These are phyloP conservation scores for Helobdella robusta DNA, from an alignment of 2,888 invertebrate species.

Conservation along the genomic window DNA sequence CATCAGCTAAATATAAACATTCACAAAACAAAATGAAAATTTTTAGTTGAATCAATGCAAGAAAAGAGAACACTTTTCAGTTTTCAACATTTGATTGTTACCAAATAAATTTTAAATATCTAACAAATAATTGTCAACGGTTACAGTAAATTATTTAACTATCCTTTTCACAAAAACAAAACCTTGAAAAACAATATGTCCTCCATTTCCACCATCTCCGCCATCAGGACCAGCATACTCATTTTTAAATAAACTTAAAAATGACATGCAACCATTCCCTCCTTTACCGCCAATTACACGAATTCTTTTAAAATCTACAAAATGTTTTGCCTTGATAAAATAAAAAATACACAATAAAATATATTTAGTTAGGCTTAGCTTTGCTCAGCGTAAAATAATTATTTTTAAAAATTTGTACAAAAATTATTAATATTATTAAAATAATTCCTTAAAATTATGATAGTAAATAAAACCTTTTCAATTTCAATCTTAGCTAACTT, in stretches of 20 bases:
- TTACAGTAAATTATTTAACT: background rate
- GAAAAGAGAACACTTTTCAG: background rate
- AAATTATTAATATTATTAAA: too few relatives aligned
- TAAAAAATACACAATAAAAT: background rate
- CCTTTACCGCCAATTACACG: slow-evolving; percentile 73
- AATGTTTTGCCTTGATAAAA: slow-evolving; percentile 46
- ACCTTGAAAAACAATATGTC: slow-evolving; percentile 31
- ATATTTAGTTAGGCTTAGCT: too few relatives aligned
- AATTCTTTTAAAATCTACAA: slow-evolving; percentile 64
- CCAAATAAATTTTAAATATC: slow-evolving; percentile 26
- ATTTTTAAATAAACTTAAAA: slow-evolving; percentile 69
- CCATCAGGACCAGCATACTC: slow-evolving; percentile 59
- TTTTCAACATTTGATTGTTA: background rate
- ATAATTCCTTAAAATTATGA: too few relatives aligned
- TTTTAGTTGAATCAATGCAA: background rate
- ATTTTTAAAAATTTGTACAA: too few relatives aligned
- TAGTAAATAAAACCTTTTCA: too few relatives aligned
- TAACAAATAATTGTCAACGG: background rate
- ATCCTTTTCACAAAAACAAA: slow-evolving; percentile 53
- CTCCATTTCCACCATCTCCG: slow-evolving; percentile 31
- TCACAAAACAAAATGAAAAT: background rate
- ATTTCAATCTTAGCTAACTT: too few relatives aligned
- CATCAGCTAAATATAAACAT: slow-evolving; percentile 53
- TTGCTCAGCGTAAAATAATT: too few relatives aligned
- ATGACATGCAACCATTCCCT: slow-evolving; percentile 83